Evolutionary conservation across 2,113 vertebrate genomes (phyloP).

Genomic region (Heterocephalus glaber): DNA sequence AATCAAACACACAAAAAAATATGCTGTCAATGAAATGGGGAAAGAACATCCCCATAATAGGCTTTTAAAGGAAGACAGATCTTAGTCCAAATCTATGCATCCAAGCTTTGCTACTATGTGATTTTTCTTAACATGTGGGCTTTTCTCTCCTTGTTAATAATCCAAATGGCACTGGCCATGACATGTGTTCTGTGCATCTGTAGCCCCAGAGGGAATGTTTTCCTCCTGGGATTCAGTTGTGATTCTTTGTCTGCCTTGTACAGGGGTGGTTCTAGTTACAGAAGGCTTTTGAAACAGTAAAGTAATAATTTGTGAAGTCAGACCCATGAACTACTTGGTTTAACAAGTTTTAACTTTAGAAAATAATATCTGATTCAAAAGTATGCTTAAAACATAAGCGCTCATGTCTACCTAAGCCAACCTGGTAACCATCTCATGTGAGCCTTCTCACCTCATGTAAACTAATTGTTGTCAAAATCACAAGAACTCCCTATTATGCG

Average conservation of each 20-base stretch:
- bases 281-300: constrained; percentile 73
- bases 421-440: neutral
- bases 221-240: constrained; percentile 52
- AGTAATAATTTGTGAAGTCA: constrained; percentile 75
- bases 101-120: neutral
- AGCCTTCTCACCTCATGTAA: neutral
- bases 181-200: neutral
- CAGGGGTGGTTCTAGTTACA: constrained; percentile 66
- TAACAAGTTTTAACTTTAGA: constrained; percentile 62
- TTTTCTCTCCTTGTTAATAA: constrained; percentile 12
- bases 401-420: constrained; percentile 38
- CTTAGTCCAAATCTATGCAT: neutral
- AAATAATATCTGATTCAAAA: constrained; percentile 57
- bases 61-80: neutral
- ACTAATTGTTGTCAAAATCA: neutral
- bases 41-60: neutral
- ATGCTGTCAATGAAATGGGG: neutral
- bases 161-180: neutral
- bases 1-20: neutral
- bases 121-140: neutral
- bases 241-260: neutral
- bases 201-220: constrained; percentile 37
- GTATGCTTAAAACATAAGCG: constrained; percentile 52
- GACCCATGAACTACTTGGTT: constrained; percentile 64
- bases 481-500: neutral